Percentiles rank a stretch among this genome's conserved stretches.
phyloP scores from a whole-genome alignment of 2,888 invertebrate species.

The Philonicus albiceps region DNA sequence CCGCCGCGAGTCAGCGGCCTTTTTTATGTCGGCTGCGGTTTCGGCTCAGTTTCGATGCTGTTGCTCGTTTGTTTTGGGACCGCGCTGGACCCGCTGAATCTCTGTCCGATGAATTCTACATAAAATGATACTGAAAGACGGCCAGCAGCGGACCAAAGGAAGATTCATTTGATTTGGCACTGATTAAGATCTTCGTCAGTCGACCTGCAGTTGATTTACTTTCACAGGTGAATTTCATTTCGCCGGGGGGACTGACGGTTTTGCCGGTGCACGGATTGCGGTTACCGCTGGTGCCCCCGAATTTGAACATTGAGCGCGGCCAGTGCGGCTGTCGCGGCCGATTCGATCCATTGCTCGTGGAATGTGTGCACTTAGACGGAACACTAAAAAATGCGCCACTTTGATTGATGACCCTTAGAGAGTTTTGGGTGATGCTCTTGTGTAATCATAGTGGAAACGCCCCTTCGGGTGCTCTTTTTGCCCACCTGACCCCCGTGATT shows the following conservation, averaged over 20 bases:
- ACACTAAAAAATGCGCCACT: conserved; percentile 21
- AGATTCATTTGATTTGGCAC: conserved; percentile 39
- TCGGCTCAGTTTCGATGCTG: conserved; percentile 36
- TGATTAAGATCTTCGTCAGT: conserved; percentile 39
- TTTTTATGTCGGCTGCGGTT: conserved; percentile 39
- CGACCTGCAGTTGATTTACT: conserved; percentile 37
- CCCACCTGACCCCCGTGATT: not conserved
- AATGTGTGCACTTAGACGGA: conserved; percentile 9
- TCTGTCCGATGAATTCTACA: conserved; percentile 32
- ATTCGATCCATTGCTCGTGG: not conserved
- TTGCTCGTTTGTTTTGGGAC: conserved; percentile 28
- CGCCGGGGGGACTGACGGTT: conserved; percentile 16
- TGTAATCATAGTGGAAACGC: not conserved
- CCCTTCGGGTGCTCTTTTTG: not conserved
- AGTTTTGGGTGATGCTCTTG: not conserved
- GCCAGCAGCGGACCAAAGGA: conserved; percentile 27
- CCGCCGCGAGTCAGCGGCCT: conserved; percentile 31
- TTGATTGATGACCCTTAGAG: conserved; percentile 15
- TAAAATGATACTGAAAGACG: conserved; percentile 36
- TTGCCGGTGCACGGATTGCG: not conserved
- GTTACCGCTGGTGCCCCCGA: not conserved
- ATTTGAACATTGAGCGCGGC: not conserved
- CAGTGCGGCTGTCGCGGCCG: not conserved
- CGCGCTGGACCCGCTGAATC: not conserved
- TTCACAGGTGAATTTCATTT: conserved; percentile 37